phyloP scores from a whole-genome alignment of 2,113 vertebrate species.

The Prunella fulvescens region DNA sequence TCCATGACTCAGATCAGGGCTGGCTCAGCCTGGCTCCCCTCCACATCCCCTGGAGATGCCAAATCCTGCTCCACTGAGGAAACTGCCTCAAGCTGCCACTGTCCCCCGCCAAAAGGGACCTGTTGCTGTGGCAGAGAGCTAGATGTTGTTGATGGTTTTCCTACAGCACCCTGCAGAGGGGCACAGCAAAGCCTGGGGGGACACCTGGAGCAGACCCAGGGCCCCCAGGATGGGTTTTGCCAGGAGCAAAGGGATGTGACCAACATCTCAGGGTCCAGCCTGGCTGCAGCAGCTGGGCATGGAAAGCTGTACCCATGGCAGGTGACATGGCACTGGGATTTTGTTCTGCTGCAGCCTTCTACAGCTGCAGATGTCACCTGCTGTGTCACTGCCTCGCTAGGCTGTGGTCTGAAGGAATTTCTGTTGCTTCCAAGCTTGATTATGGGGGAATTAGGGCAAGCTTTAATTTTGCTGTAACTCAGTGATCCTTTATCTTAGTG shows the following conservation, averaged over 20 bases:
- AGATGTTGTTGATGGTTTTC: neutral
- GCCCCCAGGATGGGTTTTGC: neutral
- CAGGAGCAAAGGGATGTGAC: neutral
- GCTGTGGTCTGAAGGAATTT: neutral
- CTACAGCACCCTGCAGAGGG: fast-evolving
- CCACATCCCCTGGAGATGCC: neutral
- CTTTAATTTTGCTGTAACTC: neutral
- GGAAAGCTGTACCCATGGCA: neutral
- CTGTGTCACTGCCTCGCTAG: neutral
- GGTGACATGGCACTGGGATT: too few species aligned
- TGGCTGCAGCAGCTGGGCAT: neutral
- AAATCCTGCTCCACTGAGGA: neutral
- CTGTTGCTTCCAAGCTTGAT: neutral
- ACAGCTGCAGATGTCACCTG: neutral
- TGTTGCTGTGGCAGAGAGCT: neutral
- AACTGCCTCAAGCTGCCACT: neutral
- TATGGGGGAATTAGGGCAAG: neutral
- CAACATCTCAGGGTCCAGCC: neutral
- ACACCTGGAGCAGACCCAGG: neutral
- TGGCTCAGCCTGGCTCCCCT: neutral
- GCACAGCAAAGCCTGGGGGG: neutral
- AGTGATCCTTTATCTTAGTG: neutral
- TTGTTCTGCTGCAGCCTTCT: neutral
- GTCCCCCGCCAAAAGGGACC: fast-evolving
- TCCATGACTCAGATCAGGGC: neutral